These are phyloP conservation scores for Hydrocynus forskahlii DNA, from an alignment of 2,797 vertebrate species.

Conservation along the genomic window DNA sequence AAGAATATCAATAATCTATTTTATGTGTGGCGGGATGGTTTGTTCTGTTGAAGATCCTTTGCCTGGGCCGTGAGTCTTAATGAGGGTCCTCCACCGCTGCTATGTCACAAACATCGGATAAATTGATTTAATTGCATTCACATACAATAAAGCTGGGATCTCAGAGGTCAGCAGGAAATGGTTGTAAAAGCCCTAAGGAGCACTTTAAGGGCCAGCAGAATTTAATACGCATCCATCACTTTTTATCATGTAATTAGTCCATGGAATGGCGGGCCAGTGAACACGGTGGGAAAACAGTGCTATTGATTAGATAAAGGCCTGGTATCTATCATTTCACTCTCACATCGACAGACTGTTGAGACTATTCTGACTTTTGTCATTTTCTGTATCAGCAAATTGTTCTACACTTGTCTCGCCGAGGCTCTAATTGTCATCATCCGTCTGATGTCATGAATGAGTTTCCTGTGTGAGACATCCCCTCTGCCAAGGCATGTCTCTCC, in stretches of 20 bases:
- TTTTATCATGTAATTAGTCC: constrained; percentile 98
- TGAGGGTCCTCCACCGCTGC: constrained; percentile 71
- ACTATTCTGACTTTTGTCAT: constrained; percentile 68
- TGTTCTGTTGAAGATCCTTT: constrained; percentile 50
- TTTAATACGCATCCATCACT: constrained; percentile 97
- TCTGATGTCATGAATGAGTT: constrained; percentile 58
- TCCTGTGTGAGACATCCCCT: constrained; percentile 15
- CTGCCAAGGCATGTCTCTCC: constrained; percentile 34
- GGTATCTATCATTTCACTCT: constrained; percentile 89
- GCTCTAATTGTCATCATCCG: constrained; percentile 51
- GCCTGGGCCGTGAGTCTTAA: constrained; percentile 62
- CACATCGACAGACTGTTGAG: constrained; percentile 63
- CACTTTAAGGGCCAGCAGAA: constrained; percentile 81
- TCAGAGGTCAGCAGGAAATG: constrained; percentile 92
- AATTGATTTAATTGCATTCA: constrained; percentile 90
- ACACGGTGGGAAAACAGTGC: constrained; percentile 79
- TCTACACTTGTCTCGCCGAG: constrained; percentile 64
- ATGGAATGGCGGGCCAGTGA: constrained; percentile 86
- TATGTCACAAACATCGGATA: constrained; percentile 83
- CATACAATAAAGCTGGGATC: constrained; percentile 88
- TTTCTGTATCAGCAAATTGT: constrained; percentile 67
- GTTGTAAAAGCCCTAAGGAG: constrained; percentile 84
- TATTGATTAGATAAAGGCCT: constrained; percentile 91
- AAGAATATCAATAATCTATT: constrained; percentile 55
- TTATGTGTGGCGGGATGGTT: constrained; percentile 17